phyloP scores from a whole-genome alignment of 2,113 vertebrate species.

The Cochlearius cochlearius region DNA sequence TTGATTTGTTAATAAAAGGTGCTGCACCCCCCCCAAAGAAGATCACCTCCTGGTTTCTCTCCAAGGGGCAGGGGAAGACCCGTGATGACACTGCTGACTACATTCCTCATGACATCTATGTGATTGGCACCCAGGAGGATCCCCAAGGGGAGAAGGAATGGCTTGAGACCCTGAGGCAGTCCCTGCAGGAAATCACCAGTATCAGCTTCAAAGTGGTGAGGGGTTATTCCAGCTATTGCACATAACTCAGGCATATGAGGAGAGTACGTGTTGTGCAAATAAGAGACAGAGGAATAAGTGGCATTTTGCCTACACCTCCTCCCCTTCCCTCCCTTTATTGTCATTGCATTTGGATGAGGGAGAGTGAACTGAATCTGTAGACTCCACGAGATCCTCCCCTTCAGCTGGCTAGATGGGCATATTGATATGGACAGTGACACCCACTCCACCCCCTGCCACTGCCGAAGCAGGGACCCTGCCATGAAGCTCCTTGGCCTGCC shows the following conservation, averaged over 20 bases:
- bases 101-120: slow-evolving; percentile 96
- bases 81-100: slow-evolving; percentile 92
- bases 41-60: slow-evolving; percentile 95
- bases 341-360: not conserved
- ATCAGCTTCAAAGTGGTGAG: slow-evolving; percentile 93
- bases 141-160: slow-evolving; percentile 91
- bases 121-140: slow-evolving; percentile 96
- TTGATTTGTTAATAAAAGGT: slow-evolving; percentile 80
- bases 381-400: not conserved
- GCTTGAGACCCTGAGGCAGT: slow-evolving; percentile 84
- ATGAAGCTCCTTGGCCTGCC: not conserved
- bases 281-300: not conserved
- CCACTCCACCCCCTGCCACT: too few relatives aligned
- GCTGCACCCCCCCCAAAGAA: slow-evolving; percentile 86
- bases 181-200: slow-evolving; percentile 89
- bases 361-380: not conserved
- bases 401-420: not conserved
- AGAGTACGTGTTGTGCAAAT: not conserved
- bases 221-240: not conserved
- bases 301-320: not conserved
- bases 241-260: not conserved
- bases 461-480: not conserved
- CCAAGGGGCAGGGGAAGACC: slow-evolving; percentile 94
- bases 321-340: not conserved
- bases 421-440: not conserved